phyloP scores from a whole-genome alignment of 2,888 invertebrate species.

The Sialis fuliginosa region DNA sequence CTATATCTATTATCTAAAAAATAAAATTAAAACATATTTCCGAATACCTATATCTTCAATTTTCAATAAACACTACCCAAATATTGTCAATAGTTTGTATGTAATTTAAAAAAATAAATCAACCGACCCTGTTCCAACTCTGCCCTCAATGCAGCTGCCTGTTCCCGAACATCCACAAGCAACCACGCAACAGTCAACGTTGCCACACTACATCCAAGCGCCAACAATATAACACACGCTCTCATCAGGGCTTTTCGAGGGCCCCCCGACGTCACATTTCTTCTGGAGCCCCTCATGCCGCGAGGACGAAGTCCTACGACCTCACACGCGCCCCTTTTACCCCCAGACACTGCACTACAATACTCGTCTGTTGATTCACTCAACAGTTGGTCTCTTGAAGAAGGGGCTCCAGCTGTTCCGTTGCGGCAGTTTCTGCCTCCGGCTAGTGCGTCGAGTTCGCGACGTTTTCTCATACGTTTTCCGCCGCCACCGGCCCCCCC shows the following conservation, averaged over 20 bases:
- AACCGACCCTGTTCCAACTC: conserved; percentile 46
- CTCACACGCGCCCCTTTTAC: neutral
- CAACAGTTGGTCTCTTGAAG: conserved; percentile 40
- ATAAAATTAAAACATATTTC: no score
- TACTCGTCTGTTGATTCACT: conserved; percentile 43
- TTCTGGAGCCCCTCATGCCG: no score
- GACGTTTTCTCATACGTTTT: conserved; percentile 61
- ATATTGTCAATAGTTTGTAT: no score
- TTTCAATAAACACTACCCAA: no score
- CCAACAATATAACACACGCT: conserved; percentile 38
- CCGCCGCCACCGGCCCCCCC: conserved; percentile 18
- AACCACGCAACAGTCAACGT: conserved; percentile 49
- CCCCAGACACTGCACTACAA: neutral
- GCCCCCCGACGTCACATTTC: conserved; percentile 17
- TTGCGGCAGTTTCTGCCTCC: conserved; percentile 16
- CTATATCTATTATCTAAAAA: no score
- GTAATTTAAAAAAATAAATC: neutral
- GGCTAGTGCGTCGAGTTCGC: conserved; percentile 48
- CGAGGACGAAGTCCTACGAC: conserved; percentile 10
- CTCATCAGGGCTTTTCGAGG: conserved; percentile 31
- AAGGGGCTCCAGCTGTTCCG: conserved; percentile 23
- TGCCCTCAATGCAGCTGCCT: conserved; percentile 41
- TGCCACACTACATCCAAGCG: conserved; percentile 43
- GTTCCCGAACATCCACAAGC: conserved; percentile 46
- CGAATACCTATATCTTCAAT: no score